These are phyloP conservation scores for Pardosa pseudoannulata DNA, from an alignment of 2,888 invertebrate genomes.

Conservation along the genomic window DNA sequence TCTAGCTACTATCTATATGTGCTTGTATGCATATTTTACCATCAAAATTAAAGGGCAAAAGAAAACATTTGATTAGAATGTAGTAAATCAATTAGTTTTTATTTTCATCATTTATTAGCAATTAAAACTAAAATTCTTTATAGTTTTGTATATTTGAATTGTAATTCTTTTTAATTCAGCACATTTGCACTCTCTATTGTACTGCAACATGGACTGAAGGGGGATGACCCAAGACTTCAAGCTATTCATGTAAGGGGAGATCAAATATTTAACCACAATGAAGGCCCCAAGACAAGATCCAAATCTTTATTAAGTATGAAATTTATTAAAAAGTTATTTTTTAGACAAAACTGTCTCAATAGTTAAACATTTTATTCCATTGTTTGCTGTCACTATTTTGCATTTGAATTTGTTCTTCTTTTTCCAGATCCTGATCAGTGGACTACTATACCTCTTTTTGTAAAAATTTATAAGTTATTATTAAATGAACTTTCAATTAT, in stretches of 20 bases:
- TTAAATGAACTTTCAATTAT: constrained; percentile 83
- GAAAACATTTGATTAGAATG: too few relatives aligned
- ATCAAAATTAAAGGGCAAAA: too few relatives aligned
- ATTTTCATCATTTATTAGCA: too few relatives aligned
- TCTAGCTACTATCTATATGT: too few relatives aligned
- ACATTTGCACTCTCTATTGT: constrained; percentile 84
- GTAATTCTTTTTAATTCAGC: constrained; percentile 76
- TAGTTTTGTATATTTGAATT: constrained; percentile 73
- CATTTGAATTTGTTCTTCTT: too few relatives aligned
- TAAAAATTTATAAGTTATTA: constrained; percentile 85
- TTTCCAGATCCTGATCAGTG: constrained; percentile 80
- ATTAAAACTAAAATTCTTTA: too few relatives aligned
- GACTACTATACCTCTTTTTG: constrained; percentile 83
- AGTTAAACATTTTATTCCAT: too few relatives aligned
- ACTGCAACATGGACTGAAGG: constrained; percentile 83
- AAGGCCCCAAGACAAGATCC: constrained; percentile 76
- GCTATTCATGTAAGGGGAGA: constrained; percentile 82
- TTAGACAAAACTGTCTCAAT: neutral
- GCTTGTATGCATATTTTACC: too few relatives aligned
- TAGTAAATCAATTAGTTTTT: too few relatives aligned
- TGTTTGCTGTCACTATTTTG: too few relatives aligned
- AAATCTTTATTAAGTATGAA: constrained; percentile 78
- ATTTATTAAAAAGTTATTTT: neutral
- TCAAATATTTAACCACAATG: constrained; percentile 77
- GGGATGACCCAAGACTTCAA: constrained; percentile 82